Evolutionary conservation across 2,113 vertebrate species (phyloP), one percentile per base, ranked within the genome.

Genomic region (Gambusia affinis): DNA sequence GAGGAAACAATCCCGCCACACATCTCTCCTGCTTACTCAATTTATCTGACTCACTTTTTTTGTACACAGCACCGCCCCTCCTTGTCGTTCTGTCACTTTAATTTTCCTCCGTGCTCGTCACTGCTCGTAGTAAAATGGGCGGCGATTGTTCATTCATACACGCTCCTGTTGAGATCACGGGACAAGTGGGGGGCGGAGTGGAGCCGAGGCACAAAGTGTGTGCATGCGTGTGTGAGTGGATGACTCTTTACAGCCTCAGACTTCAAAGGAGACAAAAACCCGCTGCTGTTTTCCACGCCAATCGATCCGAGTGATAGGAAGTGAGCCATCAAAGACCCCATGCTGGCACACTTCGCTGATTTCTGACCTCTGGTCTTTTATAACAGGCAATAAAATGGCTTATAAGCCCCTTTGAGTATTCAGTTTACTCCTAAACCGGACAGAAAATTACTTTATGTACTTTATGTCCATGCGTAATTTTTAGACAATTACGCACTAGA

Each of bases 291-390:
- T 91, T 85, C 86, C 71, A 87, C 67, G 74, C 66, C 84, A 84
- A 90, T 91, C 86, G 75, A 83, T 76, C 74, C 17, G 78, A 85
- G 60, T 76, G 88, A 85, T 87, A 84, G 88, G 91, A 94, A 93
- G 87, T 81, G 31, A 44, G 68, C 14, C 85, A 87, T 92, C 88
- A 92, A 89, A 93, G 80, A 75, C 78, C 82, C 75, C 90, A 80
- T 85, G 83, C 83, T 87, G 85, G 81, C 87, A 80, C 86, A 79
- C 77, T 76, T 44, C 79, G 67, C 76, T 79, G 69, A 60, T 71
- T 17, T 70, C 79, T 85, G 76, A 72, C 67, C 64, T 39, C 39
- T 4, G 37, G 15, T 61, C 30, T 31, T 92, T 94, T 93, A 94
- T 82, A 81, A 73, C 24, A 22, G 80, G 64, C 60, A 62, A 87